A percentile compares a stretch with the other conserved stretches of the same genome.
phyloP scores from a whole-genome alignment of 2,113 vertebrate genomes.

The Salvelinus namaycush region DNA sequence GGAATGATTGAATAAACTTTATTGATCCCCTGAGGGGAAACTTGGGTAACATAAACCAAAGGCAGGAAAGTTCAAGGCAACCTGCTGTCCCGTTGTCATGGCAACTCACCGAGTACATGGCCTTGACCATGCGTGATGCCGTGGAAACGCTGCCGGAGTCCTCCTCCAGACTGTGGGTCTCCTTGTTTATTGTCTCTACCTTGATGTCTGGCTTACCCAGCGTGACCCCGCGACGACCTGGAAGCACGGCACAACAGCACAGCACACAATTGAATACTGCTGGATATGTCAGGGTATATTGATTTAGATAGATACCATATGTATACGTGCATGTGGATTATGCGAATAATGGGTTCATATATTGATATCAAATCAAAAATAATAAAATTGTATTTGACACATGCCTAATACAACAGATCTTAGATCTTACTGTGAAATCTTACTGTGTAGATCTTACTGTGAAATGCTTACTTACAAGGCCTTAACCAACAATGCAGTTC shows the following conservation, averaged over 20 bases:
- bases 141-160: conserved; percentile 91
- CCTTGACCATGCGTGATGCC: conserved; percentile 94
- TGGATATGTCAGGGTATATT: background rate
- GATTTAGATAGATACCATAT: too few species aligned
- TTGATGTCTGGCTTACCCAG: conserved; percentile 96
- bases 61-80: background rate
- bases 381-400: too few species aligned
- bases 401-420: too few species aligned
- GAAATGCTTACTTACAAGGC: too few species aligned
- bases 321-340: too few species aligned
- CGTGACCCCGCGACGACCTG: conserved; percentile 93
- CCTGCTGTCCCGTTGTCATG: conserved; percentile 32
- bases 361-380: too few species aligned
- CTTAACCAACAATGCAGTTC: too few species aligned
- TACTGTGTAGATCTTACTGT: too few species aligned
- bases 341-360: too few species aligned
- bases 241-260: conserved; percentile 48
- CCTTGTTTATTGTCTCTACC: conserved; percentile 96
- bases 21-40: background rate
- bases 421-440: too few species aligned
- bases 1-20: too few species aligned
- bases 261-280: conserved; percentile 40
- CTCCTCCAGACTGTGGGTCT: conserved; percentile 91
- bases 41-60: background rate
- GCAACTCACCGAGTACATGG: conserved; percentile 92